Base-by-base conservation (phyloP, 1,140 invertebrate genomes). In the Lordiphosa clarofinis region DNA sequence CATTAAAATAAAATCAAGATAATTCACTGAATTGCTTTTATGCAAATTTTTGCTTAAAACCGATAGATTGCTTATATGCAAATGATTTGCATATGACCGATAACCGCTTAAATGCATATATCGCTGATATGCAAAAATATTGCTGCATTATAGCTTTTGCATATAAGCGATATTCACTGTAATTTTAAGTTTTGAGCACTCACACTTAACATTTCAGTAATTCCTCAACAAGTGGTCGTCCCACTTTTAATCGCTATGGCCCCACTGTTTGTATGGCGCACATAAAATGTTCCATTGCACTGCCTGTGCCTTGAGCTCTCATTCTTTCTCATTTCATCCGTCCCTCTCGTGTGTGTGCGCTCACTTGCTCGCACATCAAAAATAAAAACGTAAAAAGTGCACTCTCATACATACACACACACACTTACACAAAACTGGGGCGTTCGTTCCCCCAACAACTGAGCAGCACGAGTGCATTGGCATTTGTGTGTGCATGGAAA, bases 211-310 rank as follows among this genome's bases (percentile, higher is more conserved):
- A 21, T 21, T 4, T 21, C 21, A 4, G 4, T 21, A 21, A 21
- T 2, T 21, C 3, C 21, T 21, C 3, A 21, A 4, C 21, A 15
- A 1, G 15, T 3, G 15, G 15, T 15, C 15, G 15, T 15, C 3
- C 1, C 15, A 15, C 15, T 15, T 15, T 15, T 15, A 15, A 15
- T 1, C 15, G 15, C 15, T 21, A 4, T 54, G 0, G 10, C 21
- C 4, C 13, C 74, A 79, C 56, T 65, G 74, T 81, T 11, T 11
- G 1, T n/a, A 4, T 33, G 31, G 13, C 28, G 19, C n/a, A 28
- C 10, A 12, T 28, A 24, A 42, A 40, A 33, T 24, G n/a, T 43
- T 44, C 38, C 64, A 69, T 40, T 81, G 76, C 78, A 82, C 56
- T 72, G 53, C 31, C 28, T 42, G 24, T 1, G 24, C 3, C 4